A percentile compares a stretch with the other conserved stretches of the same genome.
Conservation (phyloP, 2,113 vertebrate species). For the Conger conger region DNA sequence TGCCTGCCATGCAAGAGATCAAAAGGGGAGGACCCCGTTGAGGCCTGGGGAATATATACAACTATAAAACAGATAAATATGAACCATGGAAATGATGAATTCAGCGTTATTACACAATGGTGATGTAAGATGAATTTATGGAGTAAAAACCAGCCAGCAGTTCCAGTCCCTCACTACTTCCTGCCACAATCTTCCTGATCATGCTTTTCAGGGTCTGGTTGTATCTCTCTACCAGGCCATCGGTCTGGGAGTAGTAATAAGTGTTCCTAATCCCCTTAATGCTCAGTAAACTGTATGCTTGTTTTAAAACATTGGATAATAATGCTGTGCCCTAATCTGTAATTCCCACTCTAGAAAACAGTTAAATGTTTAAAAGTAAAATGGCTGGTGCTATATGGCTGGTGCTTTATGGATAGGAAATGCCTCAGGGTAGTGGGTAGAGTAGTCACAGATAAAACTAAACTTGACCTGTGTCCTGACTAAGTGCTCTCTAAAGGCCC, state of each 20-base stretch:
- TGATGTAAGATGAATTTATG: too few relatives aligned
- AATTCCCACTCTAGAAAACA: conserved; percentile 16
- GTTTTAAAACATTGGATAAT: not conserved
- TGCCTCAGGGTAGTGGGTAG: not conserved
- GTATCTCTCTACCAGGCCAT: conserved; percentile 22
- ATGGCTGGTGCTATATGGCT: conserved; percentile 14
- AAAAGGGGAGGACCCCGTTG: conserved; percentile 25
- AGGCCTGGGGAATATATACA: conserved; percentile 21
- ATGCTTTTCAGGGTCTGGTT: conserved; percentile 27
- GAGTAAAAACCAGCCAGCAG: too few relatives aligned
- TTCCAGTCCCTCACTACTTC: not conserved
- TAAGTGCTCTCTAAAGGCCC: not conserved
- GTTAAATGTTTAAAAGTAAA: too few relatives aligned
- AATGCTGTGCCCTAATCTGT: conserved; percentile 25
- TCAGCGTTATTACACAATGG: too few relatives aligned
- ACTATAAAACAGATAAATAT: not conserved
- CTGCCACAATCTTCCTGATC: conserved; percentile 12
- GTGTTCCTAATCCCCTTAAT: conserved; percentile 17
- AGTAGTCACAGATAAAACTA: conserved; percentile 13
- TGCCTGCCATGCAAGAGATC: conserved; percentile 31
- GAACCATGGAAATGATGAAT: too few relatives aligned
- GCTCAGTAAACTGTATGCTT: conserved; percentile 9
- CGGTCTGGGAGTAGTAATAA: not conserved
- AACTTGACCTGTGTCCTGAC: not conserved
- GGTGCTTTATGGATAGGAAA: conserved; percentile 6